phyloP scores from a whole-genome alignment of 2,888 invertebrate genomes.

The Acanthopleura granulata region DNA sequence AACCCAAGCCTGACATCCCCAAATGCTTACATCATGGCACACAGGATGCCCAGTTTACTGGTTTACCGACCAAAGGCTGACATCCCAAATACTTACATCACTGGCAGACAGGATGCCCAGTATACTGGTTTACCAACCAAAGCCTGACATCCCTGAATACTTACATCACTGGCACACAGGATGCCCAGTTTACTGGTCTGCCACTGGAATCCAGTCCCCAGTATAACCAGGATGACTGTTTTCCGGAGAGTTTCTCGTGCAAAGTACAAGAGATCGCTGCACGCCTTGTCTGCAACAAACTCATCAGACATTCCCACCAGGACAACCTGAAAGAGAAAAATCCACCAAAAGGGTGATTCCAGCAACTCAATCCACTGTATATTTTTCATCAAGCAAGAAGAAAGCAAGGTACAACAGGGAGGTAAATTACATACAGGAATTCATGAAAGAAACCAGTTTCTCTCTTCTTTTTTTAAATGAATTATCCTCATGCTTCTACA shows the following conservation, averaged over 20 bases:
- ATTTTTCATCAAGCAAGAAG: no score
- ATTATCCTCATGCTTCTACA: no score
- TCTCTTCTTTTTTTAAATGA: no score
- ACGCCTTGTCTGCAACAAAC: constrained; percentile 50
- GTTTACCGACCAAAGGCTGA: not conserved
- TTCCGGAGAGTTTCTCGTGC: constrained; percentile 54
- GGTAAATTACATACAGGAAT: no score
- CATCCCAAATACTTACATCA: constrained; percentile 38
- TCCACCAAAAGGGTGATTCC: no score
- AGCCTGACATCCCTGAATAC: not conserved
- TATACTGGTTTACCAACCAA: not conserved
- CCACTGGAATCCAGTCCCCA: constrained; percentile 58
- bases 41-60: constrained; percentile 24
- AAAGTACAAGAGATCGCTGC: constrained; percentile 53
- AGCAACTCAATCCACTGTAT: no score
- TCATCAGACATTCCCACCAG: constrained; percentile 62
- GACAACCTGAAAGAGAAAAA: constrained; percentile 42
- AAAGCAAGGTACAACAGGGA: no score
- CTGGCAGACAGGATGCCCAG: no score
- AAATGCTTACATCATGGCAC: constrained; percentile 45
- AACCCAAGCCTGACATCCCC: not conserved
- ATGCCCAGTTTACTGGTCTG: constrained; percentile 50
- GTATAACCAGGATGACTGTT: constrained; percentile 51
- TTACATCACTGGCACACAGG: constrained; percentile 48
- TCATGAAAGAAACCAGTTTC: no score